Base-by-base conservation (phyloP, 2,113 vertebrate genomes). In the Tringa solitaria region DNA sequence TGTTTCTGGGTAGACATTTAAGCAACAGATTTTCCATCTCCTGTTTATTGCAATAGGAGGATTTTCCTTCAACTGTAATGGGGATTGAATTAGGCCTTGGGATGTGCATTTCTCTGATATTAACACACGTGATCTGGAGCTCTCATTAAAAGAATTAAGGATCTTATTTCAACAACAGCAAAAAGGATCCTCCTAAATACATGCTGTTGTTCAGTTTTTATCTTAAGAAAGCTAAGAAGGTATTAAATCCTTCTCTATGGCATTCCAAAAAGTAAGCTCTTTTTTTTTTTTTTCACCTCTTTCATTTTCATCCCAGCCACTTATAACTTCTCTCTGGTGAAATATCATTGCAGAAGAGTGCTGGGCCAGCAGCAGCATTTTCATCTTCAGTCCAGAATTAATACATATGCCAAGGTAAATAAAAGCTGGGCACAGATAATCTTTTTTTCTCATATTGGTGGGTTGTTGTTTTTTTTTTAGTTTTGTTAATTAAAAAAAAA, bases 401-500 rank as follows among this genome's bases (percentile, higher is more conserved):
- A 79, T 80, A 73, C 4, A 2, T 61, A 72, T 45, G 35, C 77
- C n/a, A 95, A 87, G 21, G 63, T 76, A 87, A 84, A 87, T 83
- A 74, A 85, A 91, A 91, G 23, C 74, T 87, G 50, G 61, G n/a
- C n/a, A 43, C 39, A 69, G 32, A 50, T 78, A 69, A 68, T 80
- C 4, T 65, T 84, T 78, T 87, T 83, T 45, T 13, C 16, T 39
- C 5, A 5, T 33, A 28, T 59, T 75, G 3, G 1, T 84, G 33
- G 12, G 24, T 37, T 48, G 27, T 24, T 28, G 14, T 24, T 51
- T 32, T 63, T 87, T 63, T 61, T 76, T 70, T 30, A 41, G 17
- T 81, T 92, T 67, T 27, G 15, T 73, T 96, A 91, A 96, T 95
- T 87, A 76, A 87, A 87, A 95, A 39, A 89, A 19, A 54, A 76